phyloP scores from a whole-genome alignment of 2,797 vertebrate genomes.

The Aratinga solstitialis region DNA sequence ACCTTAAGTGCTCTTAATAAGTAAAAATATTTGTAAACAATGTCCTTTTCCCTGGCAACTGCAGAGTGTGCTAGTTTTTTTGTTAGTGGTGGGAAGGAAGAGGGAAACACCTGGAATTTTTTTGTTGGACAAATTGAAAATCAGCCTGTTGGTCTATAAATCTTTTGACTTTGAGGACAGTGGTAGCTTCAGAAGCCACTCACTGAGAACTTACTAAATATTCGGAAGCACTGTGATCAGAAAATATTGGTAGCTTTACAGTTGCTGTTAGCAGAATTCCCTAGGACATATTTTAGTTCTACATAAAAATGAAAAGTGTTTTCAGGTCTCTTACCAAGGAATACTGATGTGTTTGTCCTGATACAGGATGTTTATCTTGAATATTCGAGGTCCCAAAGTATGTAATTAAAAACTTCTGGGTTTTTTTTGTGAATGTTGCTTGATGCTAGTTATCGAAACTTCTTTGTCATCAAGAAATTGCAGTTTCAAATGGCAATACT shows the following conservation, averaged over 20 bases:
- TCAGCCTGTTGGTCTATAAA: slow-evolving; percentile 3
- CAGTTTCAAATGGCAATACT: background rate
- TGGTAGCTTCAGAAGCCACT: background rate
- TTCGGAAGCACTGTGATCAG: background rate
- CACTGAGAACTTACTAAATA: background rate
- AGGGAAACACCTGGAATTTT: slow-evolving; percentile 56
- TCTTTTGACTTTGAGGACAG: background rate
- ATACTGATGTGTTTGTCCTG: background rate
- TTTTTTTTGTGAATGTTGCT: background rate
- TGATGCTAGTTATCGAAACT: background rate
- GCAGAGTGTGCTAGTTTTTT: background rate
- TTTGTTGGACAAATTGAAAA: slow-evolving; percentile 27
- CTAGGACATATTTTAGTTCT: background rate
- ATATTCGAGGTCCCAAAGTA: background rate
- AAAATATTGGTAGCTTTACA: background rate
- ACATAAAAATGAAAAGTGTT: background rate
- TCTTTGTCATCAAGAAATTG: background rate
- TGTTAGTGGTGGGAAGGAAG: slow-evolving; percentile 20
- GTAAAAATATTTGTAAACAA: slow-evolving; percentile 35
- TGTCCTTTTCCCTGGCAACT: slow-evolving; percentile 1
- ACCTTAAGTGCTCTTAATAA: background rate
- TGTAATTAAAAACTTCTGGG: background rate
- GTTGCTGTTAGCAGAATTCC: background rate
- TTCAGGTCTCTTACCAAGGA: background rate
- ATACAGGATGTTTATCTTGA: slow-evolving; percentile 10